Conservation (phyloP, 2,888 invertebrate genomes). For the Diarsia dahlii region DNA sequence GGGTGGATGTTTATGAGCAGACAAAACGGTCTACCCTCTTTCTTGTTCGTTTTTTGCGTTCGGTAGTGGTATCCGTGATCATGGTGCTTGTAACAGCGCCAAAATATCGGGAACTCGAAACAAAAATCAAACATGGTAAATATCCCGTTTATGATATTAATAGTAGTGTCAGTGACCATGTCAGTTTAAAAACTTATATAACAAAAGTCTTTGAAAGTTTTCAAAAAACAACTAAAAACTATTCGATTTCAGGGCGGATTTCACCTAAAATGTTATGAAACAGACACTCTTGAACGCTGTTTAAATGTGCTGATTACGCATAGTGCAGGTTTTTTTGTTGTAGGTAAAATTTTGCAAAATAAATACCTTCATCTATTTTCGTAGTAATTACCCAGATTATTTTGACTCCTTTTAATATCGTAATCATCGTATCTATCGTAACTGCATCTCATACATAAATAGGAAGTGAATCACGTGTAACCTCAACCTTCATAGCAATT, state of each 20-base stretch:
- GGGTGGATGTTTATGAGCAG: too few relatives aligned
- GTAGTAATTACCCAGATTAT: not conserved
- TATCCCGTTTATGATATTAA: too few relatives aligned
- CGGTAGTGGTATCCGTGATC: too few relatives aligned
- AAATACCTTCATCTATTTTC: not conserved
- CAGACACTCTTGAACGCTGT: not conserved
- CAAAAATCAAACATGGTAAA: too few relatives aligned
- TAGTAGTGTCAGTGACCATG: too few relatives aligned
- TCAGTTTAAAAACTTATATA: too few relatives aligned
- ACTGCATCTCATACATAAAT: not conserved
- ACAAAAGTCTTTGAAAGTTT: not conserved
- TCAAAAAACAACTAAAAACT: not conserved
- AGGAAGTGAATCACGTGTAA: slow-evolving; percentile 23
- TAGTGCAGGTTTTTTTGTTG: not conserved
- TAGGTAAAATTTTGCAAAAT: not conserved
- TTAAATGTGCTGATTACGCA: too few relatives aligned
- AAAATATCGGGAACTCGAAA: too few relatives aligned
- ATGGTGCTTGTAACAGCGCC: too few relatives aligned
- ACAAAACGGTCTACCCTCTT: too few relatives aligned
- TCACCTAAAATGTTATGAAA: not conserved
- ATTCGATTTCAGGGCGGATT: not conserved
- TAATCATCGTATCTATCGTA: not conserved
- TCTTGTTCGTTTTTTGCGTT: too few relatives aligned
- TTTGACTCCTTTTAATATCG: not conserved
- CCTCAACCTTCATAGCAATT: slow-evolving; percentile 36